Conservation (phyloP, 2,797 vertebrate genomes). For the Gadopsis marmoratus region DNA sequence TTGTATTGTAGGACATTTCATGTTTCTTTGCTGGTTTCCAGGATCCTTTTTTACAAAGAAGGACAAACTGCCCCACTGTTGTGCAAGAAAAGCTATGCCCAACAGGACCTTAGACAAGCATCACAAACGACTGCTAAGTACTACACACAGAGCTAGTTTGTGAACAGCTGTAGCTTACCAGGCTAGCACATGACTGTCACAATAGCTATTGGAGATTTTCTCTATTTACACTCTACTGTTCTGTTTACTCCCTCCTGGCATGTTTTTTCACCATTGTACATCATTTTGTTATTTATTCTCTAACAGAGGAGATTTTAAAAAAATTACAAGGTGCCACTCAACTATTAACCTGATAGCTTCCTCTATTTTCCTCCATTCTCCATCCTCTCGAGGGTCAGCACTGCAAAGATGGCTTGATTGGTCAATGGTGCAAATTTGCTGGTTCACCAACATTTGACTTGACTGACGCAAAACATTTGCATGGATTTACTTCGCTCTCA, state of each 20-base stretch:
- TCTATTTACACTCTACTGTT: neutral
- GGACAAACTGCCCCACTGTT: neutral
- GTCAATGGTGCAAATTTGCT: too few relatives aligned
- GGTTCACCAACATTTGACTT: too few relatives aligned
- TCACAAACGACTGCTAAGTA: neutral
- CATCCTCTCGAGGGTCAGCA: too few relatives aligned
- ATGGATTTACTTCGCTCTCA: too few relatives aligned
- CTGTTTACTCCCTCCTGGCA: neutral
- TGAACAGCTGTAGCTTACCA: neutral
- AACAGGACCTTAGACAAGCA: neutral
- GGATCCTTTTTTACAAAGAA: conserved; percentile 1
- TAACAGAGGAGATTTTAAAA: neutral
- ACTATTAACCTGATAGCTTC: too few relatives aligned
- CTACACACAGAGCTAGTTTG: neutral
- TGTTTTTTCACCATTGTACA: neutral
- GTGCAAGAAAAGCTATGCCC: neutral
- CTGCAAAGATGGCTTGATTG: too few relatives aligned
- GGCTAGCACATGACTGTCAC: neutral
- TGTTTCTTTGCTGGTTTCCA: neutral
- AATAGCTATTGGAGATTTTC: neutral
- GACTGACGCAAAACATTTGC: too few relatives aligned
- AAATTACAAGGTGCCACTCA: too few relatives aligned
- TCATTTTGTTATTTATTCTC: neutral
- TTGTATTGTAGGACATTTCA: neutral
- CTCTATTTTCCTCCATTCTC: neutral